Conservation (phyloP, 2,113 vertebrate species). For the Galeopterus variegatus region DNA sequence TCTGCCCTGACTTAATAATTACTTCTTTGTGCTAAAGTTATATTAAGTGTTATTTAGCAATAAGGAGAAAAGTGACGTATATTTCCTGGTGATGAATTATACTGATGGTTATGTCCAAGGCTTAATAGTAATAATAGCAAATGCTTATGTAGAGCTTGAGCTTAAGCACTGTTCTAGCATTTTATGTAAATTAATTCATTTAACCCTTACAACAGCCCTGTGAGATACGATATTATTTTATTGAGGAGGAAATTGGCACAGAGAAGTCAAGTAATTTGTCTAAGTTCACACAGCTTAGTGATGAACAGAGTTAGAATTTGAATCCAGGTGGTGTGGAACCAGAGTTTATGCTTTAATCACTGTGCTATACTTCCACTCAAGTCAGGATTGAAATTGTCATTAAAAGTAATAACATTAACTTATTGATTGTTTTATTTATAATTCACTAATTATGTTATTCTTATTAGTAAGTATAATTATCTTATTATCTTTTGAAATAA, state of each 20-base stretch:
- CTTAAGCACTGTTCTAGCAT: background rate
- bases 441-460: background rate
- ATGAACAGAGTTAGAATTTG: constrained; percentile 21
- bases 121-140: background rate
- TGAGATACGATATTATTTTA: background rate
- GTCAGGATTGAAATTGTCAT: constrained; percentile 64
- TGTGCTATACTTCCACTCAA: constrained; percentile 43
- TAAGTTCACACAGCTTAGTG: background rate
- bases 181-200: background rate
- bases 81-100: constrained; percentile 20
- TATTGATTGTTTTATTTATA: constrained; percentile 15
- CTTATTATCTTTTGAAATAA: constrained; percentile 54
- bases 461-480: background rate
- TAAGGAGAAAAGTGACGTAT: background rate
- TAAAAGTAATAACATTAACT: constrained; percentile 48
- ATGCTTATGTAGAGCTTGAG: background rate
- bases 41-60: constrained; percentile 36
- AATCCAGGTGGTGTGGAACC: background rate
- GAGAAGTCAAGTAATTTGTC: constrained; percentile 12
- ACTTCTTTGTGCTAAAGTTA: constrained; percentile 7
- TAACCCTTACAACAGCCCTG: background rate
- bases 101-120: background rate
- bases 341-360: background rate
- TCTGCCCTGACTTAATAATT: background rate
- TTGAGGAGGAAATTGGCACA: background rate